These are phyloP conservation scores for Meda fulgida DNA, from an alignment of 2,797 vertebrate genomes.

Conservation along the genomic window DNA sequence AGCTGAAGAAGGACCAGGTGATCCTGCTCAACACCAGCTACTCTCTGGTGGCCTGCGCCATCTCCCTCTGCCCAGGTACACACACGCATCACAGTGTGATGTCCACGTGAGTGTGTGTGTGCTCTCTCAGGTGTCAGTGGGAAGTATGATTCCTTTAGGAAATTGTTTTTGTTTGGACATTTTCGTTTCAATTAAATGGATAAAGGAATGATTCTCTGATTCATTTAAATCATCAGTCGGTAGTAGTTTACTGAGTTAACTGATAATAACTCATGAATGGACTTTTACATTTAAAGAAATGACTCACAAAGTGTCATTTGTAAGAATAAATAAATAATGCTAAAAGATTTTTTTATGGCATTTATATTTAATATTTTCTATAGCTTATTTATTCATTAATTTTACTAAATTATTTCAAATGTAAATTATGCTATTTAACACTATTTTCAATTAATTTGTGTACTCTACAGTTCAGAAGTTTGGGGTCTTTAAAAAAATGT, in stretches of 20 bases:
- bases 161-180: background rate
- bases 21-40: slow-evolving; percentile 95
- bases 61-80: slow-evolving; percentile 83
- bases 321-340: background rate
- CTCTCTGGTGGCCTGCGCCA: slow-evolving; percentile 90
- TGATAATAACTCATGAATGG: background rate
- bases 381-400: background rate
- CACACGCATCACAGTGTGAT: background rate
- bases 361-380: no score
- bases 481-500: no score
- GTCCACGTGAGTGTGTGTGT: background rate
- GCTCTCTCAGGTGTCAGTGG: background rate
- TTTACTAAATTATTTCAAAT: background rate
- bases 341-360: no score
- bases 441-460: background rate
- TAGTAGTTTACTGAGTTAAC: no score
- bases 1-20: slow-evolving; percentile 94
- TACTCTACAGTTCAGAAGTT: no score
- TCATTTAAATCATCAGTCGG: no score
- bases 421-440: background rate
- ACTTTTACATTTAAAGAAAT: background rate
- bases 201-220: background rate
- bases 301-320: background rate
- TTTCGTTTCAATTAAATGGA: background rate
- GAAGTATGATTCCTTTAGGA: background rate